A percentile compares a stretch with the other conserved stretches of the same genome.
These are phyloP conservation scores for Dicerorhinus sumatrensis DNA, from an alignment of 2,113 vertebrate genomes.

Conservation along the genomic window DNA sequence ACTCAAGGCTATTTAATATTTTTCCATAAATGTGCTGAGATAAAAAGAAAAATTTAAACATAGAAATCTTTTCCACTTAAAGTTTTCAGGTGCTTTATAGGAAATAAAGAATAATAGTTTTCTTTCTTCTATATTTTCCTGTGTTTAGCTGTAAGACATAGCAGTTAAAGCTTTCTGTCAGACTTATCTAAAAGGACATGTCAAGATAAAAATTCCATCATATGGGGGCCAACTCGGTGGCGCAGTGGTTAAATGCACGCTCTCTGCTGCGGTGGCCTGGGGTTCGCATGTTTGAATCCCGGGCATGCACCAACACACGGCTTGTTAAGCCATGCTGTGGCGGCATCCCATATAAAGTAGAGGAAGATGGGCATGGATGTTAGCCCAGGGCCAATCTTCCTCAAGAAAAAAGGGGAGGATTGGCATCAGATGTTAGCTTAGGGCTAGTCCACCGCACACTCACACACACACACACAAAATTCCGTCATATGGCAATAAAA, in stretches of 20 bases:
- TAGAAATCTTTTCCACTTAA: constrained; percentile 70
- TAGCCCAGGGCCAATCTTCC: too few relatives aligned
- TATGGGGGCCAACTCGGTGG: too few relatives aligned
- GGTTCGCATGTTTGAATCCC: too few relatives aligned
- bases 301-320: too few relatives aligned
- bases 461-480: neutral
- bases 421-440: too few relatives aligned
- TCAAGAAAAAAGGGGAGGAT: too few relatives aligned
- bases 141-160: neutral
- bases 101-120: neutral
- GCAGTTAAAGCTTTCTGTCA: neutral
- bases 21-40: constrained; percentile 69
- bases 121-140: neutral
- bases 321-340: too few relatives aligned
- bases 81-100: neutral
- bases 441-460: too few relatives aligned
- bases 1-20: constrained; percentile 67
- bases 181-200: neutral
- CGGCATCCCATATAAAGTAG: too few relatives aligned
- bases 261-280: too few relatives aligned
- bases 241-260: too few relatives aligned
- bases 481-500: neutral
- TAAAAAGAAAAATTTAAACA: constrained; percentile 74
- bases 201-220: constrained; percentile 29
- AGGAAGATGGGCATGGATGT: too few relatives aligned